These are phyloP conservation scores for Adela reaumurella DNA, from an alignment of 2,888 invertebrate species.

Conservation along the genomic window DNA sequence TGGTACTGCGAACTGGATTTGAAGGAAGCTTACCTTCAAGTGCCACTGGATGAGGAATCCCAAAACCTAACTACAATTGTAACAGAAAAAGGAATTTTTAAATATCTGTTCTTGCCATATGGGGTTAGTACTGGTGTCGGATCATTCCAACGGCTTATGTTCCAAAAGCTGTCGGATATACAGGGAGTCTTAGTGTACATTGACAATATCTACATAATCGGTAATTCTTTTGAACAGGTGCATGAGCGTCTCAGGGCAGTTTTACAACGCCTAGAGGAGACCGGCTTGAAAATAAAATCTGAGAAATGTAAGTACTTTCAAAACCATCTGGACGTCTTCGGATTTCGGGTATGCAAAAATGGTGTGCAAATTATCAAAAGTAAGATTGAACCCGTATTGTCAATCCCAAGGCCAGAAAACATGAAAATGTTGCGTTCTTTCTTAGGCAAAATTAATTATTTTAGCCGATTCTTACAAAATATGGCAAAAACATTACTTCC, in stretches of 20 bases:
- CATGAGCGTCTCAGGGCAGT: neutral
- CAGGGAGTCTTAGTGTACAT: neutral
- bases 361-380: neutral
- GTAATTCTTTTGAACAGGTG: neutral
- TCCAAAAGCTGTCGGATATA: neutral
- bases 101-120: neutral
- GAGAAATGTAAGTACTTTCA: neutral
- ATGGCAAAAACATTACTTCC: neutral
- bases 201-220: neutral
- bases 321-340: neutral
- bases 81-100: neutral
- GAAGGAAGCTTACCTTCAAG: slow-evolving; percentile 5
- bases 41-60: neutral
- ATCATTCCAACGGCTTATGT: neutral
- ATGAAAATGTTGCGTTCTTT: neutral
- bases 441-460: slow-evolving; percentile 1
- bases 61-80: neutral
- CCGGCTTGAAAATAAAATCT: neutral
- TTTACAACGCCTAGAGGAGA: neutral
- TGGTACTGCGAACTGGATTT: slow-evolving; percentile 12
- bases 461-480: neutral
- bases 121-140: neutral
- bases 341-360: neutral
- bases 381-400: neutral
- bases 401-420: neutral